Base-by-base conservation (phyloP, 2,113 vertebrate genomes). In the Barnardius zonarius region DNA sequence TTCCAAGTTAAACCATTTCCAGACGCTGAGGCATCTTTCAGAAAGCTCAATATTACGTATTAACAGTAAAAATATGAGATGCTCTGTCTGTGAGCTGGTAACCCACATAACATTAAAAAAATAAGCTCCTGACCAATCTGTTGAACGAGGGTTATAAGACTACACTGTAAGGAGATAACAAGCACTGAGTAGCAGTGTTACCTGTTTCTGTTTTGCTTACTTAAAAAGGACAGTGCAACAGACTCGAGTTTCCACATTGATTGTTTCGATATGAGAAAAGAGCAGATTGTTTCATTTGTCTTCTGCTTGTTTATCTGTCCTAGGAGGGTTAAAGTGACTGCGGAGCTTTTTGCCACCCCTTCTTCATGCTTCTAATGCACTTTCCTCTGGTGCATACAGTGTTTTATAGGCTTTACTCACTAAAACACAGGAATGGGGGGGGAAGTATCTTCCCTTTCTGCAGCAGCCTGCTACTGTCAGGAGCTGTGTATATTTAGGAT, bases 351-450 rank as follows among this genome's bases (percentile, higher is more conserved):
- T 61, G 74, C 51, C 11, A 2, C 73, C 31, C n/a, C 20, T 51
- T 90, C 5, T 5, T 27, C 0, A 2, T n/a, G n/a, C 49, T 74
- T 77, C 9, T 39, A 10, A 51, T 30, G 19, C 2, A 12, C 30
- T 78, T 66, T 90, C 10, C 10, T 73, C 17, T 63, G 46, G 7
- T 37, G 15, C 59, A 1, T 41, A 5, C 9, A 27, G 35, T 0
- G 0, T 57, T 91, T 79, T 62, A 15, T 16, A 44, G 44, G 31
- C 52, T 89, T 76, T 31, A 31, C 18, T 55, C 2, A 1, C 3
- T 17, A 16, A 62, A 44, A 46, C 1, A 6, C 0, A 6, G 0
- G 6, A 2, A 0, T 18, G 19, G 28, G 8, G 7, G 19, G 18
- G 11, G 1, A 8, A 16, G 3, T 14, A 0, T 54, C 77, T 59